phyloP scores from a whole-genome alignment of 2,888 invertebrate species.

The Diplazon laetatorius region DNA sequence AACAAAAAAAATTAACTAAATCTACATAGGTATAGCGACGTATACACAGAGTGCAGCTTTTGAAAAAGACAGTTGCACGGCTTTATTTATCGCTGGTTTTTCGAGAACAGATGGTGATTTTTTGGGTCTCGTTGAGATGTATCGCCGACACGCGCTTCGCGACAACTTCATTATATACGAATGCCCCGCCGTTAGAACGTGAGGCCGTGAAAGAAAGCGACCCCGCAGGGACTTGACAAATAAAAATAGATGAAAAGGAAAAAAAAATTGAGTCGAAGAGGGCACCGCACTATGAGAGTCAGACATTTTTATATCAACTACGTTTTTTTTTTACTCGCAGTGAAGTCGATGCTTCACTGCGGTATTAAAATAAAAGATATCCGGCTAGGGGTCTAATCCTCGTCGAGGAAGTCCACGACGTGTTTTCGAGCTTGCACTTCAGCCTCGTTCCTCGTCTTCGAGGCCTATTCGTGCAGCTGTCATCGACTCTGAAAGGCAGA shows the following conservation, averaged over 20 bases:
- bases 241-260: background rate
- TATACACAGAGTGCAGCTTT: conserved; percentile 1
- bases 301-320: conserved; percentile 57
- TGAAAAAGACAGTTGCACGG: background rate
- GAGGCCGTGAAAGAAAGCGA: background rate
- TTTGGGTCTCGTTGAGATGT: conserved; percentile 67
- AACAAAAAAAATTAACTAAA: conserved; percentile 26
- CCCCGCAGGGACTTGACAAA: conserved; percentile 19
- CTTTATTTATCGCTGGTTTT: conserved; percentile 69
- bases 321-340: conserved; percentile 37
- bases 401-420: conserved; percentile 63
- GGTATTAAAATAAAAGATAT: conserved; percentile 69
- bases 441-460: conserved; percentile 46
- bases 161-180: conserved; percentile 75
- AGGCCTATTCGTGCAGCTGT: conserved; percentile 66
- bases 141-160: conserved; percentile 73
- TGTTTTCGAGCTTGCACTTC: conserved; percentile 62
- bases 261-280: too few species aligned
- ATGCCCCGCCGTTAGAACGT: conserved; percentile 47
- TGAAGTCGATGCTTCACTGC: conserved; percentile 36
- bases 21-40: conserved; percentile 12
- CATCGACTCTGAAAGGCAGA: conserved; percentile 53
- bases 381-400: conserved; percentile 67
- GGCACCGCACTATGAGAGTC: conserved; percentile 17
- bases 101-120: conserved; percentile 69